A percentile compares a stretch with the other conserved stretches of the same genome.
Evolutionary conservation across 2,797 vertebrate species (phyloP).

Genomic region (Cynodonichthys magdalenae): DNA sequence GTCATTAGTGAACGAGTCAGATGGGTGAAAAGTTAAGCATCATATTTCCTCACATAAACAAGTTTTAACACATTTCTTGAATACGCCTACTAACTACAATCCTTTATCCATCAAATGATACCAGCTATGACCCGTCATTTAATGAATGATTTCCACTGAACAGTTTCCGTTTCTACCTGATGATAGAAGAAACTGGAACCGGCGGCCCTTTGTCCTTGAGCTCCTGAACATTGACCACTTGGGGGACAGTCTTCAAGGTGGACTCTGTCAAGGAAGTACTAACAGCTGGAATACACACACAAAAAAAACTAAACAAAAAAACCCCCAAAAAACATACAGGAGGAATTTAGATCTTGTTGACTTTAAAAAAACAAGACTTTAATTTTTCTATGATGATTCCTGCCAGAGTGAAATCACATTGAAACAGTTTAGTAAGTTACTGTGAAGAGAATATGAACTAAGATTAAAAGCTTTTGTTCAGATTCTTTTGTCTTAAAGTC

Average conservation of each 20-base stretch:
- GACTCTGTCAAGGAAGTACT: slow-evolving; percentile 87
- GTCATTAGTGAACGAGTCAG: too few species aligned
- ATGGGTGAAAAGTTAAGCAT: too few species aligned
- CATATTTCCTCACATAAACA: too few species aligned
- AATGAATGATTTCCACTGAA: neutral
- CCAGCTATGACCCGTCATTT: too few species aligned
- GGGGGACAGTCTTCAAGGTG: slow-evolving; percentile 89
- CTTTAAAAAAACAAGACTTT: neutral
- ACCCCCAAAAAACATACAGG: too few species aligned
- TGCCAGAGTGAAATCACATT: neutral
- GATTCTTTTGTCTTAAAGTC: slow-evolving; percentile 17
- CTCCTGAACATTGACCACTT: slow-evolving; percentile 92
- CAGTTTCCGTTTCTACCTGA: slow-evolving; percentile 77
- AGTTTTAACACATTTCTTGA: too few species aligned
- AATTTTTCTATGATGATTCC: too few species aligned
- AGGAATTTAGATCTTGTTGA: neutral
- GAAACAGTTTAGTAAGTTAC: neutral
- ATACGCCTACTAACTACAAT: too few species aligned
- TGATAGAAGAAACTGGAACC: slow-evolving; percentile 67
- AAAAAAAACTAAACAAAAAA: too few species aligned
- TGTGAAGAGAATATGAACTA: neutral
- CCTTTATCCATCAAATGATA: too few species aligned
- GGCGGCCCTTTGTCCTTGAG: slow-evolving; percentile 80
- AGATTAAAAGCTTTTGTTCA: neutral
- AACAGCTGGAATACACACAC: slow-evolving; percentile 60